These are phyloP conservation scores for Ispidina lecontei DNA, from an alignment of 2,797 vertebrate species.

Conservation along the genomic window DNA sequence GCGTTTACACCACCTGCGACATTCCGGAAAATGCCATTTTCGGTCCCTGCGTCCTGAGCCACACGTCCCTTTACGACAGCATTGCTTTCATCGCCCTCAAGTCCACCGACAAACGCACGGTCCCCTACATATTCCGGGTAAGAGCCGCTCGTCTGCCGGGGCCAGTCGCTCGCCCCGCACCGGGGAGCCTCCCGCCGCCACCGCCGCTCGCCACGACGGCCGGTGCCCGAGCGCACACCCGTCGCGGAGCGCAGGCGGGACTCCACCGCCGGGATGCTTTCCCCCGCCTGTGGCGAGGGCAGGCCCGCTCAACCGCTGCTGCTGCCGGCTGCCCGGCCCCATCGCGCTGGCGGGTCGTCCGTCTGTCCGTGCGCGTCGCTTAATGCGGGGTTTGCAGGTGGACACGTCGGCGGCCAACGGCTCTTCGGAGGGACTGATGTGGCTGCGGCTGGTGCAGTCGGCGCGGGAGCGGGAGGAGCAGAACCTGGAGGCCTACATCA, in stretches of 20 bases:
- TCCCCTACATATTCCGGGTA: slow-evolving; percentile 96
- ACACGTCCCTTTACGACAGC: slow-evolving; percentile 97
- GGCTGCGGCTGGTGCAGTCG: slow-evolving; percentile 94
- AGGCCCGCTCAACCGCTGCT: neutral
- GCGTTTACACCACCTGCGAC: slow-evolving; percentile 97
- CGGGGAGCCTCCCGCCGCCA: neutral
- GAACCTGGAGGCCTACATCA: slow-evolving; percentile 97
- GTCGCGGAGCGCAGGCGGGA: neutral
- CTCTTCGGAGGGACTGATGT: slow-evolving; percentile 94
- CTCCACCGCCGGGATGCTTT: neutral
- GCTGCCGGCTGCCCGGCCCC: neutral
- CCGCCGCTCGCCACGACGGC: no score
- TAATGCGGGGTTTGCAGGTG: slow-evolving; percentile 79
- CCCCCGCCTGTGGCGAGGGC: neutral
- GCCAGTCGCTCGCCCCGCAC: neutral
- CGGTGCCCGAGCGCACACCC: neutral
- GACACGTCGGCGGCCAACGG: slow-evolving; percentile 94
- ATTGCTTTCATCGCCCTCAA: slow-evolving; percentile 98
- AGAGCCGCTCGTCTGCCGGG: slow-evolving; percentile 2
- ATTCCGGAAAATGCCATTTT: slow-evolving; percentile 96
- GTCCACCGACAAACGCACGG: slow-evolving; percentile 94
- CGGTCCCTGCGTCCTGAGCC: slow-evolving; percentile 94
- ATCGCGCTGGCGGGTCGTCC: neutral
- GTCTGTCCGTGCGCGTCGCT: neutral
- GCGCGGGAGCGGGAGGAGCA: slow-evolving; percentile 94